A percentile compares a stretch with the other conserved stretches of the same genome.
These are phyloP conservation scores for Burhinus bistriatus DNA, from an alignment of 2,113 vertebrate species.

Conservation along the genomic window DNA sequence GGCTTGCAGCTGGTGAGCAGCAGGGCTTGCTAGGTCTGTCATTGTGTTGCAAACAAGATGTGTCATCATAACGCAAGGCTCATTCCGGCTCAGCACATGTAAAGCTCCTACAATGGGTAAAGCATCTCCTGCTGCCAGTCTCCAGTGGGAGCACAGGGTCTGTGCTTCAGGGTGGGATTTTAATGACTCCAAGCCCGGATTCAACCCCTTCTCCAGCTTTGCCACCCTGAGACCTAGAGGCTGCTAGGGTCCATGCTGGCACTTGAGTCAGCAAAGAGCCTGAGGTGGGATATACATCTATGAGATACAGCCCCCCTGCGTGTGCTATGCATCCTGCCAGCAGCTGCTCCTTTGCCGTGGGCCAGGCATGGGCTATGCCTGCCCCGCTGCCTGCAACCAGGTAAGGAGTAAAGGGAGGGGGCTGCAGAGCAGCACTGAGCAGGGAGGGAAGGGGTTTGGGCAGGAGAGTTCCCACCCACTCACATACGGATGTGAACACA, in stretches of 20 bases:
- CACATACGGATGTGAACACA: rapidly evolving
- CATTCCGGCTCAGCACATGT: neutral
- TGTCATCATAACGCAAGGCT: rapidly evolving
- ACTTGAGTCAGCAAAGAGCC: neutral
- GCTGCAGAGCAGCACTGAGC: neutral
- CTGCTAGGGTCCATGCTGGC: neutral
- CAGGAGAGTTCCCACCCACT: too few species aligned
- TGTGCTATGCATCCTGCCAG: neutral
- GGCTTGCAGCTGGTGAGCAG: neutral
- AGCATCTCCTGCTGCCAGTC: neutral
- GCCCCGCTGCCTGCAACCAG: neutral
- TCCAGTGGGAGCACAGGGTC: neutral
- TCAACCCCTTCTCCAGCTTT: neutral
- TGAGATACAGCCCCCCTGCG: neutral
- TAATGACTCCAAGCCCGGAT: neutral
- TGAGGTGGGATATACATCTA: neutral
- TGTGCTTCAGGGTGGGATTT: neutral
- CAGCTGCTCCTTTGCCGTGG: neutral
- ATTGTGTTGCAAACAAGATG: rapidly evolving
- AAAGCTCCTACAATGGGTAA: rapidly evolving
- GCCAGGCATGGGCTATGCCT: neutral
- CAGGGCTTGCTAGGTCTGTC: neutral
- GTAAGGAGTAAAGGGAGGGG: neutral
- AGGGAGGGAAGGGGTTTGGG: neutral
- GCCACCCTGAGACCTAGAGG: neutral